Evolutionary conservation across 2,797 vertebrate species (phyloP), one percentile per base, ranked within the genome.

Genomic region (Crenuchus spilurus): DNA sequence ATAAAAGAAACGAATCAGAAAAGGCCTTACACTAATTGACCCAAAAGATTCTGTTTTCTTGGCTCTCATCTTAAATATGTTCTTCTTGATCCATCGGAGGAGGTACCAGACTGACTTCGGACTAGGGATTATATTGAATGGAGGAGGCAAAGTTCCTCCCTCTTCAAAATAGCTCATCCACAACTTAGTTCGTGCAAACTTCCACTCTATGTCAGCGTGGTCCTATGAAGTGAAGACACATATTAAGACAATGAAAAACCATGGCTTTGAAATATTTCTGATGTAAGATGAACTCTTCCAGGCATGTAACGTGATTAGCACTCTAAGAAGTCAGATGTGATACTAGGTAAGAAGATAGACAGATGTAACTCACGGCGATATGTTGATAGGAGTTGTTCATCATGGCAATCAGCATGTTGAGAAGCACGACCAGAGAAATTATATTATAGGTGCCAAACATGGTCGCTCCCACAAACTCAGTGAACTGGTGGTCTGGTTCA

Each of bases 101-200:
- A 99, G 89, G 87, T 99, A 98, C 96, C 92, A 97, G 55, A 94
- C 91, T 1, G 95, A 96, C 73, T 99, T 99, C 63, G 98, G 97
- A 57, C 98, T 99, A 14, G 97, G 95, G 76, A 99, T 89, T 77
- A 99, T 96, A 85, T 99, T 99, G 88, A 99, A 99, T 1, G 98
- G 98, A 4, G 98, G 90, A 0, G 98, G 98, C 18, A 99, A 89
- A 20, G 97, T 99, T 42, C 94, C 98, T 41, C 98, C 98, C 90
- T 99, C 98, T 87, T 99, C 98, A 84, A 99, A 99, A 81, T 99
- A 99, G 86, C 98, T 99, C 97, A 99, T 99, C 98, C 98, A 99
- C 74, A 99, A 92, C 87, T 99, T 99, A 14, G 97, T 99, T 87
- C 97, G 90, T 83, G 98, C 98, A 86, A 99, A 99, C 85, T 99